Evolutionary conservation across 2,888 invertebrate species (phyloP), one percentile per base, ranked within the genome.

Genomic region (Sericinus montela): DNA sequence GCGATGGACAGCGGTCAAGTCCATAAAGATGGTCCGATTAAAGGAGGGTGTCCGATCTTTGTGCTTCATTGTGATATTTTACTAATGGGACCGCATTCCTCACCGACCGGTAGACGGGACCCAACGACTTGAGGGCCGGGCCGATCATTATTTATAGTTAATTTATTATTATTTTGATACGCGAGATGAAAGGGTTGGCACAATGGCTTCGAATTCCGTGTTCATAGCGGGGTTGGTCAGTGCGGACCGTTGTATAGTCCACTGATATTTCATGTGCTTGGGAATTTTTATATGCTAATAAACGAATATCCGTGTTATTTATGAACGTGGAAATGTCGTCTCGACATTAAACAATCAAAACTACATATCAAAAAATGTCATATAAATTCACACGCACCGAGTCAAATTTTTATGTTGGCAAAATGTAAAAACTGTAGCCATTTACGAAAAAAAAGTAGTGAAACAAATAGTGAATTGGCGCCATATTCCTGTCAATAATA

Each of bases 161-260:
- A 85, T 86, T 84, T 83, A 85, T 85, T 86, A 85, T 86, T 86
- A 87, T 86, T 86, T 85, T 83, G 84, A 87, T 86, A 84, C 75
- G 75, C 60, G 76, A 74, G 80, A 79, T 81, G 80, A 85, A 83
- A 82, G 86, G 86, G 85, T 80, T 72, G 57, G 54, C 63, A 80
- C 77, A 79, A 81, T 75, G 58, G 67, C 57, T 56, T 56, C 60
- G 64, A 67, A 77, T 82, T 82, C 84, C 82, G 80, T 73, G 75
- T 83, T 75, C 69, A 67, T 65, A 69, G 67, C 81, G 75, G 81
- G 75, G 81, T 78, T 79, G 80, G 81, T 70, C 76, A 16, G 30
- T 60, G 66, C 60, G 63, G 60, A 5, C 32, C 32, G 13, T 11
- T 6, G 32, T 32, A 3, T 6, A 32, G 32, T n/a, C 23, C 23